A percentile compares a stretch with the other conserved stretches of the same genome.
Conservation (phyloP, 2,113 vertebrate genomes). For the Dasypus novemcinctus region DNA sequence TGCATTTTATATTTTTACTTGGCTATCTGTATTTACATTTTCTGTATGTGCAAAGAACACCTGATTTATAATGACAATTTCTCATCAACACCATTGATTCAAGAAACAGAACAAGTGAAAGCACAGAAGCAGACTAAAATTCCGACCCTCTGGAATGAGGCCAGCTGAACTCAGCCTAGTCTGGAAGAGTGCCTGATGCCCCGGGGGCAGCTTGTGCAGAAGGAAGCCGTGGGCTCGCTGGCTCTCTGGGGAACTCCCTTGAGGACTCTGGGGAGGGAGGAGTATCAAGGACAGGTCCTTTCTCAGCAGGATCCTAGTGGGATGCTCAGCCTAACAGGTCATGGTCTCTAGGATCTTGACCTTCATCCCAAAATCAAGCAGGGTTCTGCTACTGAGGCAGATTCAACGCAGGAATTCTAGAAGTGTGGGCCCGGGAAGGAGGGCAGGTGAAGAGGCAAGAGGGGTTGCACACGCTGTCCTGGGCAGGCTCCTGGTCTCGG, state of each 20-base stretch:
- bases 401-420: constrained; percentile 41
- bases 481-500: constrained; percentile 44
- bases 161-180: neutral
- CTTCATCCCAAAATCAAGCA: constrained; percentile 12
- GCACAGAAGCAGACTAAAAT: constrained; percentile 4
- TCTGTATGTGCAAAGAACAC: constrained; percentile 49
- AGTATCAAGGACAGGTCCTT: neutral
- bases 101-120: constrained; percentile 12
- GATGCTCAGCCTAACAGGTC: neutral
- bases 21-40: neutral
- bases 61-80: constrained; percentile 71
- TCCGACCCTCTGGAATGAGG: neutral
- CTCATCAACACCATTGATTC: constrained; percentile 56
- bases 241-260: neutral
- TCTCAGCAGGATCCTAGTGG: neutral
- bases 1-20: neutral
- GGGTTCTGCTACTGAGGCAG: neutral
- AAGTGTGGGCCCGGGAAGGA: constrained; percentile 25
- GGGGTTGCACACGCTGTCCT: neutral
- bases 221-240: neutral
- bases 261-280: neutral
- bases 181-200: neutral
- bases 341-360: neutral
- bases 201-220: neutral
- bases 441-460: neutral